Conservation (phyloP, 2,113 vertebrate species). For the Carassius carassius region DNA sequence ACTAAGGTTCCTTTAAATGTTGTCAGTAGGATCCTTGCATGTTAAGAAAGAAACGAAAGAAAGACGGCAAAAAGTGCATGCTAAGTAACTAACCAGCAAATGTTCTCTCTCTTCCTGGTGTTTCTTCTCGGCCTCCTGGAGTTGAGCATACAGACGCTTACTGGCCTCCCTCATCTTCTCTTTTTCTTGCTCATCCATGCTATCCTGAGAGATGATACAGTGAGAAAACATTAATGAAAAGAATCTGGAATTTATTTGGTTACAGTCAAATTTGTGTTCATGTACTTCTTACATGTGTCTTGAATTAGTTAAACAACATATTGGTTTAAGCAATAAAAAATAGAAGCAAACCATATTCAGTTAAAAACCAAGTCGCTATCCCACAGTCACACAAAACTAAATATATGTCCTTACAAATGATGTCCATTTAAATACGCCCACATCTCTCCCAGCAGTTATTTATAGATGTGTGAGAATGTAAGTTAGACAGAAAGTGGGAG, state of each 20-base stretch:
- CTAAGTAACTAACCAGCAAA: constrained; percentile 78
- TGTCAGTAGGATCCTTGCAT: background rate
- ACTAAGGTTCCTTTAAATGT: background rate
- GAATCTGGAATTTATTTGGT: background rate
- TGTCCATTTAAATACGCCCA: background rate
- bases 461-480: constrained; percentile 2
- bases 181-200: constrained; percentile 75
- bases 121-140: constrained; percentile 82
- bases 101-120: constrained; percentile 80
- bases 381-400: too few species aligned
- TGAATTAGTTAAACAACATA: background rate
- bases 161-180: constrained; percentile 81
- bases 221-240: background rate
- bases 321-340: background rate
- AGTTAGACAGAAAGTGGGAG: constrained; percentile 1
- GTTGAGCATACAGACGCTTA: constrained; percentile 76
- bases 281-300: background rate
- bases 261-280: background rate
- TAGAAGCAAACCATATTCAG: background rate
- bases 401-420: background rate
- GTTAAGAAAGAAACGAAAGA: background rate
- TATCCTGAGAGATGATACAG: constrained; percentile 61
- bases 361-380: background rate
- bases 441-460: constrained; percentile 32
- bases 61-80: background rate